Conservation (phyloP, 2,113 vertebrate genomes). For the Ahaetulla prasina region DNA sequence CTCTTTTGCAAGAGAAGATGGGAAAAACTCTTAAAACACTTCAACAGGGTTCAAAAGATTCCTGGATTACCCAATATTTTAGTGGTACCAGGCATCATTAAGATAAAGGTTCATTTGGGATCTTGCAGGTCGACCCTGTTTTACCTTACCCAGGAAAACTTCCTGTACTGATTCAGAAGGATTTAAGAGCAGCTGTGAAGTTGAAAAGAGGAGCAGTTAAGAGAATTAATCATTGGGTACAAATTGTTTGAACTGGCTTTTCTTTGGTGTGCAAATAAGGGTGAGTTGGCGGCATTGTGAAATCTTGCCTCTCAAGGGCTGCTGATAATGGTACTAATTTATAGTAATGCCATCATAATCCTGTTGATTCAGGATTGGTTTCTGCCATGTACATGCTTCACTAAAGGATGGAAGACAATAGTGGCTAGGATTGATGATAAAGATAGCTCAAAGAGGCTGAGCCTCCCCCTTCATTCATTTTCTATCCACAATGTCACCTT, state of each 20-base stretch:
- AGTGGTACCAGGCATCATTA: background rate
- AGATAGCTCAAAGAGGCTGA: slow-evolving; percentile 31
- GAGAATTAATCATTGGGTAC: background rate
- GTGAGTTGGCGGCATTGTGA: background rate
- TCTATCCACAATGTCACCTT: background rate
- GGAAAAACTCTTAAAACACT: background rate
- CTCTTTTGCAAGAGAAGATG: background rate
- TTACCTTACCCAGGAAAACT: background rate
- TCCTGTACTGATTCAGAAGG: background rate
- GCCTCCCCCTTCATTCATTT: background rate
- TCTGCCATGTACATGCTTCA: slow-evolving; percentile 21
- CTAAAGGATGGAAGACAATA: slow-evolving; percentile 38
- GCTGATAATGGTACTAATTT: slow-evolving; percentile 39
- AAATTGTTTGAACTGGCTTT: background rate
- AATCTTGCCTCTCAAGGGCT: slow-evolving; percentile 1
- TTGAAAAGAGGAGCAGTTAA: background rate
- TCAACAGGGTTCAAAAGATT: background rate
- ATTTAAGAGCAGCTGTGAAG: background rate
- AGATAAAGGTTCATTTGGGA: background rate
- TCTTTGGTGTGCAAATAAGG: slow-evolving; percentile 22
- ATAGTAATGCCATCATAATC: slow-evolving; percentile 33
- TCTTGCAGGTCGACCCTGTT: background rate
- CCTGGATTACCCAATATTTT: background rate
- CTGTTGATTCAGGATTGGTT: slow-evolving; percentile 8
- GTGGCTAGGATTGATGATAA: slow-evolving; percentile 34